Base-by-base conservation (phyloP, 1,140 invertebrate genomes). In the Tigriopus japonicus region DNA sequence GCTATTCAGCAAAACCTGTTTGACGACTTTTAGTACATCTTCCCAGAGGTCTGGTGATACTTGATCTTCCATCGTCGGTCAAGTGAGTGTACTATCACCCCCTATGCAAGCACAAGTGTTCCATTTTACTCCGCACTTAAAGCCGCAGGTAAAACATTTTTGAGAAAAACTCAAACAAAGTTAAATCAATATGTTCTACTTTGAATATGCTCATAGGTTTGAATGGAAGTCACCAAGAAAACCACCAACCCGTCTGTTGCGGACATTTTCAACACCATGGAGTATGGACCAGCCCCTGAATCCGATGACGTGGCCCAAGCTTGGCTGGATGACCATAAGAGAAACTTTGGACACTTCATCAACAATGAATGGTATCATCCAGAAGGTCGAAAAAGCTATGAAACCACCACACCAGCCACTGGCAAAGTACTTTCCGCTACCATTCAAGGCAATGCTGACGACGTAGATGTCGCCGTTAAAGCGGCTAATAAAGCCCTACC, bases 401-500 rank as follows among this genome's bases (percentile, higher is more conserved):
- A 64, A 23, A 63, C 66, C 13, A 58, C 10, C 3, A 49, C n/a
- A 12, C 65, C 65, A 3, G 62, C 61, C 42, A 49, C 41, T 13
- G 62, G 59, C 21, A 41, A 19, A 15, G 53, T 65, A n/a, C 43
- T 66, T 23, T 64, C 65, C 15, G 23, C 59, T n/a, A 64, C 63
- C 10, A 56, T 64, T 17, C 65, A 67, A 49, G 66, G 66, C 14
- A 66, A 59, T 17, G 21, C 58, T 28, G 66, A 66, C 24, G 65
- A 67, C 61, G 66, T 62, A 15, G 58, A 63, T 55, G 54, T 15
- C 53, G 72, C 71, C 58, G 70, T 74, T 1, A 64, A 62, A n/a
- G 67, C 73, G 52, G 68, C 73, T 5, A 67, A 64, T 35, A 67
- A 67, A 54, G 72, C 73, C 13, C 71, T 69, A 59, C 60, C 68